These are phyloP conservation scores for Frieseomelitta varia DNA, from an alignment of 1,140 invertebrate genomes.

Conservation along the genomic window DNA sequence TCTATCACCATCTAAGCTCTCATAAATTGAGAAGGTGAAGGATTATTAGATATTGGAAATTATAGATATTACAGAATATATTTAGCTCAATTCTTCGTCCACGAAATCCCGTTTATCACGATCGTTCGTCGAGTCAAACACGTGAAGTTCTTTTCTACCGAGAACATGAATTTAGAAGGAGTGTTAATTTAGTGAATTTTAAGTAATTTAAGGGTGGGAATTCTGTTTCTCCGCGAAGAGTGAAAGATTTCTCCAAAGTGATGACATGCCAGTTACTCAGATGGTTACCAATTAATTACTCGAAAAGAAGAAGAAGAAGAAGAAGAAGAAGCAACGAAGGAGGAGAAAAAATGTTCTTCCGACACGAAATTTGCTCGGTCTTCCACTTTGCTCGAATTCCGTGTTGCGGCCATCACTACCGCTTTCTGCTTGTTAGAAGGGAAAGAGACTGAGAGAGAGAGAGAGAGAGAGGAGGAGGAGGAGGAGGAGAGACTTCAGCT, in stretches of 20 bases:
- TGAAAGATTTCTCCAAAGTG: not conserved
- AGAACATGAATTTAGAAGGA: too few relatives aligned
- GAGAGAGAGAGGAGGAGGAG: too few relatives aligned
- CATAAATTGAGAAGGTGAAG: not conserved
- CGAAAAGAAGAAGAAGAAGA: too few relatives aligned
- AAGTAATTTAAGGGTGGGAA: not conserved
- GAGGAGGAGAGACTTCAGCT: constrained; percentile 14
- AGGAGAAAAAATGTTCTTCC: not conserved
- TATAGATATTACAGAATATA: too few relatives aligned
- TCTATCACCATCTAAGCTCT: not conserved
- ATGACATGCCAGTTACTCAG: not conserved
- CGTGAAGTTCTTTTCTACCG: not conserved
- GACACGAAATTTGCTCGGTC: not conserved
- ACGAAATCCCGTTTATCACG: rapidly evolving
- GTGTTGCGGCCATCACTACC: constrained; percentile 23
- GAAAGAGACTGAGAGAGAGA: constrained; percentile 19
- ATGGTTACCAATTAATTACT: too few relatives aligned
- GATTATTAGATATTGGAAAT: too few relatives aligned
- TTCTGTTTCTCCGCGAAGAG: not conserved
- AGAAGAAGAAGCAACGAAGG: not conserved
- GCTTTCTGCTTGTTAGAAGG: not conserved
- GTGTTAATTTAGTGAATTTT: too few relatives aligned
- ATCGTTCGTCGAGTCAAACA: not conserved
- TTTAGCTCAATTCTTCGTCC: not conserved
- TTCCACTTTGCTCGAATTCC: not conserved